phyloP scores from a whole-genome alignment of 2,113 vertebrate genomes.

The Phaethon lepturus region DNA sequence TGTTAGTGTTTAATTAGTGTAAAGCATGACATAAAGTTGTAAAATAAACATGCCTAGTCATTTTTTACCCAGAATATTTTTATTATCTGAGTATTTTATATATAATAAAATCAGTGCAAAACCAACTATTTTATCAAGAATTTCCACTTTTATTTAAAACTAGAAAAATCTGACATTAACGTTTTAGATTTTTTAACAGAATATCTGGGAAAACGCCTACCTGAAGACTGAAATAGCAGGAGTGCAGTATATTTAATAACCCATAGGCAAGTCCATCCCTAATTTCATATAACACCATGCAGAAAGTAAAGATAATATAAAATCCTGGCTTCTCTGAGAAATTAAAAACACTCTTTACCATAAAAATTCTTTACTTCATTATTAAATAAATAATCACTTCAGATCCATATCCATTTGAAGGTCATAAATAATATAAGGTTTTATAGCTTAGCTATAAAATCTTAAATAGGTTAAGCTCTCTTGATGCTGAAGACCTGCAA shows the following conservation, averaged over 20 bases:
- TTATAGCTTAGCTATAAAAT: background rate
- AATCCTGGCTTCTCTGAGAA: background rate
- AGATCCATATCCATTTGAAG: background rate
- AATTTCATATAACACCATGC: background rate
- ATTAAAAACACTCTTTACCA: background rate
- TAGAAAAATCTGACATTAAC: background rate
- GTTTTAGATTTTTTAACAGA: background rate
- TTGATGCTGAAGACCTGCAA: background rate
- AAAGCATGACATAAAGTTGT: background rate
- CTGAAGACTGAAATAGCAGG: background rate
- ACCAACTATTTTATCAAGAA: background rate
- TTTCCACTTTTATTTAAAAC: background rate
- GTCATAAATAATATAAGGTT: too few species aligned
- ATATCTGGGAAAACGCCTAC: background rate
- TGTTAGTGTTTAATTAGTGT: background rate
- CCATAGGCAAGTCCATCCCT: background rate
- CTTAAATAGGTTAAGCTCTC: background rate
- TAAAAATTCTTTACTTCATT: background rate
- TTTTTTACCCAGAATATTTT: background rate
- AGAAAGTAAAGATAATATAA: background rate
- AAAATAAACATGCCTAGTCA: background rate
- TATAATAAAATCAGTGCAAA: background rate
- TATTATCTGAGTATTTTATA: background rate
- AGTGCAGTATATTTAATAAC: background rate
- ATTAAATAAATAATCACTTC: background rate